Conservation (phyloP, 2,888 invertebrate species). For the Oscheius myriophilus region DNA sequence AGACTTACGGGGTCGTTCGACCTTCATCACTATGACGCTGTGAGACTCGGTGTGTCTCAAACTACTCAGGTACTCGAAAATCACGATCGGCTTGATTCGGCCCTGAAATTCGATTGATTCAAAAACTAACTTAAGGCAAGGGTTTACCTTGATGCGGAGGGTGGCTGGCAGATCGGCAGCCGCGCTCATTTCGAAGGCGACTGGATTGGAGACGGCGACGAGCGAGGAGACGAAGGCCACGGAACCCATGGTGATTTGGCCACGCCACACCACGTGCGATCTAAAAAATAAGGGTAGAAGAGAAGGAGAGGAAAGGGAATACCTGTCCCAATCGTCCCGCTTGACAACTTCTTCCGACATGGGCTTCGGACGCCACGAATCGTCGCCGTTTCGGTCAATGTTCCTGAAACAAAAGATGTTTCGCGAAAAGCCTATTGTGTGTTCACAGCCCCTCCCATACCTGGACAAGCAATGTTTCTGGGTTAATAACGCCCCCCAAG, state of each 20-base stretch:
- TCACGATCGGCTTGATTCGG: slow-evolving; percentile 31
- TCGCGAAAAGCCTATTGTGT: too few species aligned
- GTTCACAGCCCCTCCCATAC: too few species aligned
- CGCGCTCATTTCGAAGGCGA: slow-evolving; percentile 31
- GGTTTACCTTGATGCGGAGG: slow-evolving; percentile 22
- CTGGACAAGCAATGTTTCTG: too few species aligned
- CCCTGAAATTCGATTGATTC: slow-evolving; percentile 29
- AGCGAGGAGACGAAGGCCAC: slow-evolving; percentile 26
- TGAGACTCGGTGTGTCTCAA: slow-evolving; percentile 22
- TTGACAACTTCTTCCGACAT: too few species aligned
- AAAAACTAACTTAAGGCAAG: slow-evolving; percentile 6
- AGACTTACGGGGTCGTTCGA: slow-evolving; percentile 24
- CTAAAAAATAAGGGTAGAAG: background rate
- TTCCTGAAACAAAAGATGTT: too few species aligned
- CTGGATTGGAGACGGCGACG: slow-evolving; percentile 31
- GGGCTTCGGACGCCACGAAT: too few species aligned
- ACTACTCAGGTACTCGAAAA: slow-evolving; percentile 35
- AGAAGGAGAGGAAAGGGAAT: background rate
- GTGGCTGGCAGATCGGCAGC: slow-evolving; percentile 25
- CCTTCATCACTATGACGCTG: slow-evolving; percentile 30
- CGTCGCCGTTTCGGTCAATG: too few species aligned
- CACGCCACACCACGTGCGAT: slow-evolving; percentile 33
- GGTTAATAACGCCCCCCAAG: too few species aligned
- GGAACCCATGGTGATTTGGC: slow-evolving; percentile 28
- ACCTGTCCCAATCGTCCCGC: background rate